Conservation (phyloP, 2,797 vertebrate species). For the Parotocinclus haroldoi region DNA sequence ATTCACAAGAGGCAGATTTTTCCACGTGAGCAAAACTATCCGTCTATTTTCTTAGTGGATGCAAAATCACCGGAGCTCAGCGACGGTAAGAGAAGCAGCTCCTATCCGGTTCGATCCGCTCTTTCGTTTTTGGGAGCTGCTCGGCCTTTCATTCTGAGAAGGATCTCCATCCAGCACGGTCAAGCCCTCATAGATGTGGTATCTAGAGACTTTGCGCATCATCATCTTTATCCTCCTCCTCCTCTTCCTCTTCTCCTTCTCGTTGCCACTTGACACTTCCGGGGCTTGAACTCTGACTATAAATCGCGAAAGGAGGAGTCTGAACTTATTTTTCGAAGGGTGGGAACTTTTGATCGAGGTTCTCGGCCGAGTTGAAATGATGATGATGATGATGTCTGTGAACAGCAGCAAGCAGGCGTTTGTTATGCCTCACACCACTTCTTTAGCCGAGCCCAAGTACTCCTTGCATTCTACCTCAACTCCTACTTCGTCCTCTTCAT, state of each 20-base stretch:
- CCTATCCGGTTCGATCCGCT: constrained; percentile 3
- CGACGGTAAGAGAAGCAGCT: constrained; percentile 23
- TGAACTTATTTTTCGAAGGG: constrained; percentile 64
- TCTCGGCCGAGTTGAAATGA: constrained; percentile 71
- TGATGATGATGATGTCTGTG: constrained; percentile 98
- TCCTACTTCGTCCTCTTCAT: constrained; percentile 61
- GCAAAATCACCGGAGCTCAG: constrained; percentile 26
- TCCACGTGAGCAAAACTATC: constrained; percentile 8
- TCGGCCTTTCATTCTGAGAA: background rate
- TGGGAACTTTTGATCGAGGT: constrained; percentile 18
- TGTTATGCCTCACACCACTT: constrained; percentile 82
- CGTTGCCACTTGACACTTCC: constrained; percentile 64
- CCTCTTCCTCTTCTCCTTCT: background rate
- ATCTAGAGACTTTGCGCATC: constrained; percentile 63
- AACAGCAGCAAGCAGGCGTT: constrained; percentile 92
- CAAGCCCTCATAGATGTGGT: constrained; percentile 60
- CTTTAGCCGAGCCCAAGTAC: constrained; percentile 89
- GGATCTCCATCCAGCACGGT: constrained; percentile 14
- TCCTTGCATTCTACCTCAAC: constrained; percentile 84
- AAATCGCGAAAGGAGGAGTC: constrained; percentile 76
- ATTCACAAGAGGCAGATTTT: constrained; percentile 43
- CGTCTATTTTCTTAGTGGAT: constrained; percentile 33
- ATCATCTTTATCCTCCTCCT: constrained; percentile 20
- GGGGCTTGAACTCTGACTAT: constrained; percentile 59
- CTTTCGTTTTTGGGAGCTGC: background rate